phyloP scores from a whole-genome alignment of 92 coral and sea anemone genomes.

The Hydrozoanthus gracilis region DNA sequence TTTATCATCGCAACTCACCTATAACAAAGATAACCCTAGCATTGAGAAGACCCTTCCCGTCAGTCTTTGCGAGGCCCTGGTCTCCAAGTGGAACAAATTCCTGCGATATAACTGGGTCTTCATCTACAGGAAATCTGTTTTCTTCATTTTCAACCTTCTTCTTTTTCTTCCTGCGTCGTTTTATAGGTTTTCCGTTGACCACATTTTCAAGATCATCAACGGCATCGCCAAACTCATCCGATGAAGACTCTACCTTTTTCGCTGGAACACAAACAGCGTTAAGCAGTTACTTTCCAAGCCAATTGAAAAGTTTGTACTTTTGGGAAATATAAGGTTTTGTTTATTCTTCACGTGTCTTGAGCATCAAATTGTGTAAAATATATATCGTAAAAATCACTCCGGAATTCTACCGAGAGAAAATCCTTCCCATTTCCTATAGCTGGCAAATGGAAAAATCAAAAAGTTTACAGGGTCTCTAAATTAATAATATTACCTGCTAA shows the following conservation, averaged over 20 bases:
- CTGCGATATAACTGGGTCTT: slow-evolving; percentile 76
- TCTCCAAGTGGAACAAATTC: slow-evolving; percentile 85
- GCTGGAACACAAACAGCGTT: slow-evolving; percentile 1
- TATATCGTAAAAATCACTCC: too few relatives aligned
- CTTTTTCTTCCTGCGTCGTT: slow-evolving; percentile 70
- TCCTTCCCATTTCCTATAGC: too few relatives aligned
- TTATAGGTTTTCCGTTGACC: slow-evolving; percentile 73
- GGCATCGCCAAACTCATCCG: slow-evolving; percentile 82
- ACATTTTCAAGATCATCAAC: slow-evolving; percentile 85
- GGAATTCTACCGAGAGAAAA: too few relatives aligned
- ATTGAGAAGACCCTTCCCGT: slow-evolving; percentile 84
- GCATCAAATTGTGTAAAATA: too few relatives aligned
- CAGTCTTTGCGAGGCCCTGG: slow-evolving; percentile 72
- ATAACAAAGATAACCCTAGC: slow-evolving; percentile 94
- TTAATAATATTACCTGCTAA: too few relatives aligned
- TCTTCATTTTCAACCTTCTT: slow-evolving; percentile 60
- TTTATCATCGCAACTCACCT: slow-evolving; percentile 58
- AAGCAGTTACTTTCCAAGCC: too few relatives aligned
- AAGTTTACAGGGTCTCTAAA: too few relatives aligned
- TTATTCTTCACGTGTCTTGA: too few relatives aligned
- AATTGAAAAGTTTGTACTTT: too few relatives aligned
- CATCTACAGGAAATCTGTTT: slow-evolving; percentile 69
- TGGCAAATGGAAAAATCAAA: too few relatives aligned
- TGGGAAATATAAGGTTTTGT: too few relatives aligned
- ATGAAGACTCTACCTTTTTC: slow-evolving; percentile 63